Conservation (phyloP, 53 echinoderm and acorn worm genomes). For the Zoroaster sp. region DNA sequence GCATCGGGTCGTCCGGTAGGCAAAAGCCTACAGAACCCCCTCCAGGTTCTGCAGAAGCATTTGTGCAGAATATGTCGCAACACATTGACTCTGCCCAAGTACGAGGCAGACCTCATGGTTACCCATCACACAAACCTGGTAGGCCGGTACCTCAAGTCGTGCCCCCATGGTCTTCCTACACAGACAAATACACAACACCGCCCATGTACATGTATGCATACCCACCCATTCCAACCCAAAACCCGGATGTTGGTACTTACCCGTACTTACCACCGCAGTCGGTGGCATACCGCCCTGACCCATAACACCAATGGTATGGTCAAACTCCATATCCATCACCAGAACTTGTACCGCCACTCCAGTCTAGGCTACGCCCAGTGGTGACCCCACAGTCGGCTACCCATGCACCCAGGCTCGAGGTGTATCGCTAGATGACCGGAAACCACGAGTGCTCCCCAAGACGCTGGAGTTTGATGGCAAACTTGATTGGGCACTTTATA, state of each 20-base stretch:
- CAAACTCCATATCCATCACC: background rate
- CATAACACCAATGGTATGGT: background rate
- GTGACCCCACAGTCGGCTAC: background rate
- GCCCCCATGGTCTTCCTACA: background rate
- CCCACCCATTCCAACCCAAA: constrained; percentile 2
- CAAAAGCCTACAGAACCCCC: background rate
- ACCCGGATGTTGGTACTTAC: background rate
- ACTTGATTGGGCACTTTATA: background rate
- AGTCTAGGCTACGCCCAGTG: background rate
- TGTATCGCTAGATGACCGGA: background rate
- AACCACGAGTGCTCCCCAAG: background rate
- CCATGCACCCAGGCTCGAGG: background rate
- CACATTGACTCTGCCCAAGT: constrained; percentile 21
- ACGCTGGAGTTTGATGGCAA: constrained; percentile 8
- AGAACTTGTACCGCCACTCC: background rate
- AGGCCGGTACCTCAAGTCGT: background rate
- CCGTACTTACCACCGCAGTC: constrained; percentile 10
- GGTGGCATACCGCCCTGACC: background rate
- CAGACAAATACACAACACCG: background rate
- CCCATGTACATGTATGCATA: constrained; percentile 20
- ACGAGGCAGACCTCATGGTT: background rate
- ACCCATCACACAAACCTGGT: background rate
- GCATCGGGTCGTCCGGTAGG: background rate
- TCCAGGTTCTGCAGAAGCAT: background rate
- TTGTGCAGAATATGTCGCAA: constrained; percentile 22